Evolutionary conservation across 2,113 vertebrate genomes (phyloP).

Genomic region (Chaetura pelagica): DNA sequence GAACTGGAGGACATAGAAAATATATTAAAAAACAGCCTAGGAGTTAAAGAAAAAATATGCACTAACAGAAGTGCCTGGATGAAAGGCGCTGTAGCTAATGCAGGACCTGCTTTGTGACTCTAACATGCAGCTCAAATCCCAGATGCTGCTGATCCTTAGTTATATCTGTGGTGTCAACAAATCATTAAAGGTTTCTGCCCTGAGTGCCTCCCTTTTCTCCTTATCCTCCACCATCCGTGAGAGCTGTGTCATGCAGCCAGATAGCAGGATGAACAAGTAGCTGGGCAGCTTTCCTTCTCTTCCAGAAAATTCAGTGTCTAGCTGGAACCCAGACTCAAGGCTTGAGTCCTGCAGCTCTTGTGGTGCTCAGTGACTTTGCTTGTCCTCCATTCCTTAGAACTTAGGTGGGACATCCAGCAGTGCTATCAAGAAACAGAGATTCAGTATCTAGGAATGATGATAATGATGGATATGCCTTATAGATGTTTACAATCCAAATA

Average conservation of each 20-base stretch:
- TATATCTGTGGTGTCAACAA: not conserved
- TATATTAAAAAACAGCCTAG: not conserved
- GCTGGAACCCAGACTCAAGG: not conserved
- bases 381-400: not conserved
- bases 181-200: not conserved
- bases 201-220: not conserved
- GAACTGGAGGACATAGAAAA: not conserved
- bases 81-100: not conserved
- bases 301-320: not conserved
- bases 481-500: not conserved
- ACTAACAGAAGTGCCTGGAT: not conserved
- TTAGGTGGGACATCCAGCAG: not conserved
- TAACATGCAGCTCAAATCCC: not conserved
- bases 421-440: not conserved
- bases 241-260: rapidly evolving
- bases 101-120: not conserved
- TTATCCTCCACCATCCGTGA: not conserved
- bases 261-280: not conserved
- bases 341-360: not conserved
- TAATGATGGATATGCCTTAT: not conserved
- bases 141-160: not conserved
- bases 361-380: not conserved
- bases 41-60: not conserved
- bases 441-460: not conserved
- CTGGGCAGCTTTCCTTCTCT: not conserved